Evolutionary conservation across 2,113 vertebrate species (phyloP).

Genomic region (Sylvicapra grimmia): DNA sequence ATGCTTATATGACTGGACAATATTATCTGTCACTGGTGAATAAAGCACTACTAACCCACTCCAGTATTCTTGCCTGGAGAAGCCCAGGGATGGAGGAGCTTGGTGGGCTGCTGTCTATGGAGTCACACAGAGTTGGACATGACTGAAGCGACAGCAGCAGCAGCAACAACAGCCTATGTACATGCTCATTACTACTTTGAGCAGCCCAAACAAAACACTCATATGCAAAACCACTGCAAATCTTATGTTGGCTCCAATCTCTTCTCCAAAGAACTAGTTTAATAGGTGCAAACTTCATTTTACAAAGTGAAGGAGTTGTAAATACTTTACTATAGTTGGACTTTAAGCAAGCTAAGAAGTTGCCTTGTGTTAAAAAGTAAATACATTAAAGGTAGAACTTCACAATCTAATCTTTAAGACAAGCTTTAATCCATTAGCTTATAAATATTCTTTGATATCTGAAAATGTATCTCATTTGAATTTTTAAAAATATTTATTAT

Average conservation of each 20-base stretch:
- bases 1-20: not conserved
- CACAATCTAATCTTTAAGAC: not conserved
- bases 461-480: not conserved
- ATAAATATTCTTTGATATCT: not conserved
- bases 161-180: not conserved
- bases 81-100: not conserved
- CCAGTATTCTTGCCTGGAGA: not conserved
- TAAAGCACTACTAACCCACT: not conserved
- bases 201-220: not conserved
- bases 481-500: not conserved
- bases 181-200: not conserved
- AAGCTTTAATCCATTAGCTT: not conserved
- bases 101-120: not conserved
- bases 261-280: not conserved
- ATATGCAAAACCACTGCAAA: not conserved
- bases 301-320: not conserved
- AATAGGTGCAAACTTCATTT: not conserved
- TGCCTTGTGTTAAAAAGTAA: not conserved
- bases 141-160: not conserved
- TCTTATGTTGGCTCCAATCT: not conserved
- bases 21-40: not conserved
- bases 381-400: not conserved
- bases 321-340: not conserved
- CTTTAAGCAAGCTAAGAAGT: not conserved
- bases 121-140: rapidly evolving